Base-by-base conservation (phyloP, 1,140 invertebrate genomes). In the Lepidotrigona ventralis region DNA sequence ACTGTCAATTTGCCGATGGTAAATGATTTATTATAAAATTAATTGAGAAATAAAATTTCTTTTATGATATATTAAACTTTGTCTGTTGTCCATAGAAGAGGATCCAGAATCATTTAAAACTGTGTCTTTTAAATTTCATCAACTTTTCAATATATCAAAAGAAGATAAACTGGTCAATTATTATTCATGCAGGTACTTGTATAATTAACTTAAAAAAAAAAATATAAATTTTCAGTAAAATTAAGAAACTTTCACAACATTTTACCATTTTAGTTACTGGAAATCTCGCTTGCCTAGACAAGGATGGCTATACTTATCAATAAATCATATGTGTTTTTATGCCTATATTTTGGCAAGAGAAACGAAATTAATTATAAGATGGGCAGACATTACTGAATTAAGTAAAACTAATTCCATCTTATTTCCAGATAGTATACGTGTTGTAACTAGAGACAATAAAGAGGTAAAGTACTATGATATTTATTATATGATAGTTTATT, bases 161-260 rank as follows among this genome's bases (percentile, higher is more conserved):
- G 98, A 99, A 92, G 99, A 99, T 92, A 99, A 98, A 94, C 94
- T 99, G 79, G 98, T 99, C 5, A 99, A 98, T 94, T 97, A 98
- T 92, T 98, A 98, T 92, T 97, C 97, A 23, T 99, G 98, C 96
- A 98, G 97, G 98, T 98, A 94, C 94, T 76, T 86, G 64, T 21
- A 60, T 60, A 68, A 33, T 84, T 71, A 84, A 60, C 80, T 72
- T 83, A 79, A n/a, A n/a, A n/a, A 46, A 72, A 46, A 74, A 68
- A 88, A 77, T 78, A 81, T 82, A 72, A 60, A 74, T 56, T 86
- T 73, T 84, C 60, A 53, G 6, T 70, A 66, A 71, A 46, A 56
- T 82, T 84, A 82, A 15, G 6, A 76, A 58, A 76, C 88, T 90
- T 73, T 93, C 95, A 91, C 95, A 95, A 95, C 94, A 60, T 23